Evolutionary conservation across 1,140 invertebrate genomes (phyloP), one percentile per base, ranked within the genome.

Genomic region (Calephelis virginiensis): DNA sequence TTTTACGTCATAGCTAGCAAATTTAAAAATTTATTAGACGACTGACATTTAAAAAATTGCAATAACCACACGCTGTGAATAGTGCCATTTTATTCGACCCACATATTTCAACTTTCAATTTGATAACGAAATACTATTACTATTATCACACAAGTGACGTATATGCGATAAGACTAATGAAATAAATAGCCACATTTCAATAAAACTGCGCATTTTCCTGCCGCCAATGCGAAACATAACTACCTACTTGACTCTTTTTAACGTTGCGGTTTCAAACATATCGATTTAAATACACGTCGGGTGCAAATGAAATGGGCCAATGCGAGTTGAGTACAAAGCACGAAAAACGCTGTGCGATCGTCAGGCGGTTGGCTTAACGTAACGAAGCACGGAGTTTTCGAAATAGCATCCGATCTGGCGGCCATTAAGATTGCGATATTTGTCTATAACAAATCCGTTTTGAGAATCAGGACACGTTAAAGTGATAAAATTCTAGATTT

Each of bases 261-360:
- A 28, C 50, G 50, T 28, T 17, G 49, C 49, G 49, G 49, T 53
- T 53, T 53, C 49, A 53, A 53, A 53, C 49, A 53, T 53, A 53
- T 53, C 49, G 49, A 53, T 53, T 53, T 53, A 17, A 53, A 53
- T 53, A 53, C 49, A 53, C 10, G 50, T 53, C 17, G 17, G 50
- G 14, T 53, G 50, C 50, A 53, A 43, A 14, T 53, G 50, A 53
- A 53, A 53, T 37, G 50, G 50, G 50, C 17, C 8, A 17, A 10
- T 17, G 50, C 13, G 49, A 14, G 17, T 50, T 14, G 50, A 11
- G 17, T 28, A 53, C 50, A 53, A 53, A 37, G 40, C 40, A 43
- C 40, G 8, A 43, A 43, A 43, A 6, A 8, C 40, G 40, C 40
- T 8, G 40, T 17, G 50, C 14, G 14, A 53, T 53, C 50, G 50